Evolutionary conservation across 2,888 invertebrate genomes (phyloP), one percentile per base, ranked within the genome.

Genomic region (Calameuta idolon): DNA sequence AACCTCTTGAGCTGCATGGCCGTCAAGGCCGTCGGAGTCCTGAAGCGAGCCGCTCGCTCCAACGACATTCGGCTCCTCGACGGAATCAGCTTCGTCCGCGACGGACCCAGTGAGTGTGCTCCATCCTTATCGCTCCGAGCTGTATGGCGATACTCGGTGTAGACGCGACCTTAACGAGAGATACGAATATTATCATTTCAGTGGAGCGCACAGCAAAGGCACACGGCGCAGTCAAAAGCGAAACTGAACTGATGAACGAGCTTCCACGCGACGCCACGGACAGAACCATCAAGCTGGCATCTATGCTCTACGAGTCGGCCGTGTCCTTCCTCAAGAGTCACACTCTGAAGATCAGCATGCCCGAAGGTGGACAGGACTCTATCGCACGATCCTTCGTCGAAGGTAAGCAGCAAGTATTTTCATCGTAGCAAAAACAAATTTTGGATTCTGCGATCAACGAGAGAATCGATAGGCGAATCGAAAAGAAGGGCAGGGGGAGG

Each of bases 341-440:
- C 90, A 94, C 93, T 83, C 86, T 97, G 76, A 95, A 96, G 87
- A 93, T 97, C 37, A 95, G 95, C 88, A 92, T 96, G 79, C 95
- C 96, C 73, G 93, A 95, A 35, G 94, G 95, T 79, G 94, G 94
- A 78, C 40, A 15, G 40, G 40, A 40, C 40, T 93, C 95, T 77
- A 92, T 96, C 34, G 94, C 95, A 0, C 94, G 96, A 81, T 95
- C 96, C 68, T 93, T 97, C 83, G 95, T 94, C 92, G 96, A 96
- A 95, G 96, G 96, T 96, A 91, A 90, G 84, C 83, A 34, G 84
- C 83, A 34, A 76, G 74, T 35, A 73, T 37, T 76, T 69, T 75
- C 69, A 69, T 81, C 69, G 40, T 4, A 69, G 76, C 55, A n/a
- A n/a, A 75, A 68, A 79, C n/a, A 34, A 23, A 30, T 3, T 33